These are phyloP conservation scores for Julus scandinavius DNA, from an alignment of 2,888 invertebrate species.

Conservation along the genomic window DNA sequence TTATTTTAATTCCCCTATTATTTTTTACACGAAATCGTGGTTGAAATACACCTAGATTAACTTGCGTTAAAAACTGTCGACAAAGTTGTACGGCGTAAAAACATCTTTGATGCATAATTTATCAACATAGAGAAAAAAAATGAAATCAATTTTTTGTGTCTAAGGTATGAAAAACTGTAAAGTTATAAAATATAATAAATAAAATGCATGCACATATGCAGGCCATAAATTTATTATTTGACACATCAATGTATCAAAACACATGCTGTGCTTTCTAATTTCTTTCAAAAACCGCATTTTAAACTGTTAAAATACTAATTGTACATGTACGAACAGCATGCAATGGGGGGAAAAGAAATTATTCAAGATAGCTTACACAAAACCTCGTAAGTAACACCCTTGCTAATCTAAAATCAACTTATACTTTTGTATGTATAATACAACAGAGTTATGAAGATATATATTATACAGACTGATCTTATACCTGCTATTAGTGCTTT, in stretches of 20 bases:
- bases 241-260: background rate
- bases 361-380: background rate
- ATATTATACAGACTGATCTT: too few species aligned
- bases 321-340: too few species aligned
- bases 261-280: background rate
- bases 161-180: background rate
- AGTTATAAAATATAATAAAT: too few species aligned
- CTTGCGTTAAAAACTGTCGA: background rate
- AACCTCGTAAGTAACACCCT: background rate
- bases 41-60: constrained; percentile 6
- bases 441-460: too few species aligned
- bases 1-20: constrained; percentile 1
- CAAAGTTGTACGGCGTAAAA: background rate
- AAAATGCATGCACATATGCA: background rate
- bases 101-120: background rate
- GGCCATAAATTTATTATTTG: background rate
- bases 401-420: too few species aligned
- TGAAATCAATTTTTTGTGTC: background rate
- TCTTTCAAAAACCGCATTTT: background rate
- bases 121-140: background rate
- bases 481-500: too few species aligned
- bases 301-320: background rate
- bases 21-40: constrained; percentile 5
- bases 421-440: too few species aligned
- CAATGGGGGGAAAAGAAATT: background rate